Evolutionary conservation across 2,113 vertebrate genomes (phyloP).

Genomic region (Bos indicus): DNA sequence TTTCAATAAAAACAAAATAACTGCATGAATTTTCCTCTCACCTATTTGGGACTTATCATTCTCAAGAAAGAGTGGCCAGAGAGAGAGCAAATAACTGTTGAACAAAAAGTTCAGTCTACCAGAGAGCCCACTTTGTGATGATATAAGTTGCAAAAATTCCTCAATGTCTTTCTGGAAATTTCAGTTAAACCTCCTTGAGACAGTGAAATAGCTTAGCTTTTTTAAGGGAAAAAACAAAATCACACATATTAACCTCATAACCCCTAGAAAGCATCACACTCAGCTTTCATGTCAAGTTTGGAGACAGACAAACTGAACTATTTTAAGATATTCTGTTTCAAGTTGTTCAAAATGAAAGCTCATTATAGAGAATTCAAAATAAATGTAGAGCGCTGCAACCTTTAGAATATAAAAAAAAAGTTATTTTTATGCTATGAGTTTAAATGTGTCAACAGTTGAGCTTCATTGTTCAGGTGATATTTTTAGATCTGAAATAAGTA

Average conservation of each 20-base stretch:
- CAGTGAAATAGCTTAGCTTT: neutral
- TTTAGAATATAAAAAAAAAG: neutral
- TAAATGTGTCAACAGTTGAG: neutral
- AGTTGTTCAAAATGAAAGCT: neutral
- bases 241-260: neutral
- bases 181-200: neutral
- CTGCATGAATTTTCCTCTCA: neutral
- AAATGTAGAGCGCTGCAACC: neutral
- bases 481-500: constrained; percentile 15
- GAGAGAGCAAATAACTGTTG: neutral
- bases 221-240: neutral
- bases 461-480: constrained; percentile 6
- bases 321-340: neutral
- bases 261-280: neutral
- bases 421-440: neutral
- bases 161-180: neutral
- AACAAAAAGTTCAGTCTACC: neutral
- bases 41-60: no score
- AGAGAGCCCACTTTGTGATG: neutral
- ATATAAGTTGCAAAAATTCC: neutral
- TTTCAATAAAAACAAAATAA: neutral
- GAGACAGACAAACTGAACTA: neutral
- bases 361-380: constrained; percentile 7
- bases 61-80: neutral
- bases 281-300: neutral